Evolutionary conservation across 2,888 invertebrate genomes (phyloP), one percentile per base, ranked within the genome.

Genomic region (Craniophora ligustri): DNA sequence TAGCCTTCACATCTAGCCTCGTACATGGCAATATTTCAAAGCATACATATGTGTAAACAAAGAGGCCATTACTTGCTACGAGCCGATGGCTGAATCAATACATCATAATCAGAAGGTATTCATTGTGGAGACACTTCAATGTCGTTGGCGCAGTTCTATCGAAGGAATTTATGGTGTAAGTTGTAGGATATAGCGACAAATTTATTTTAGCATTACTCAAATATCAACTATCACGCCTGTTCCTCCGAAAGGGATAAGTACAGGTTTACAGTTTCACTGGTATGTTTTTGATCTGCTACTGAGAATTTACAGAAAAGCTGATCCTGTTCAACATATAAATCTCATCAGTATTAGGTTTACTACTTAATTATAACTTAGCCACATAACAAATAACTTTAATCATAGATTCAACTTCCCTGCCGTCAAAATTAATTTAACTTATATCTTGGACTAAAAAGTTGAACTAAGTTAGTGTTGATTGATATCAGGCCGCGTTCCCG

Each of bases 101-200:
- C 26, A 56, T 65, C 53, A 65, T 38, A 35, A 53, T 51, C 48
- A 49, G 19, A 21, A 28, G 13, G 15, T 35, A 63, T 36, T 26
- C 31, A 40, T 15, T 3, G 32, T 4, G 48, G 47, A 31, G 55
- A 70, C 70, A 70, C 23, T 13, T 65, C 66, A 66, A 66, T 66
- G 70, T 39, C 66, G 45, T 14, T 6, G 15, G 31, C 10, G 46
- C 5, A 30, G 6, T 31, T 31, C 5, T 47, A 15, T n/a, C 15
- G 7, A 5, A 35, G n/a, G n/a, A 26, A 34, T 30, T 19, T 36
- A 21, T 35, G 26, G 14, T n/a, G n/a, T 13, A 15, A 11, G 30
- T 18, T 38, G 34, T 34, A 26, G 41, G 14, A 26, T 18, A 31
- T 3, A 32, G 40, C 32, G 23, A 14, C 26, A 10, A 14, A 26